These are phyloP conservation scores for Poecilia wingei DNA, from an alignment of 2,797 vertebrate genomes.

Conservation along the genomic window DNA sequence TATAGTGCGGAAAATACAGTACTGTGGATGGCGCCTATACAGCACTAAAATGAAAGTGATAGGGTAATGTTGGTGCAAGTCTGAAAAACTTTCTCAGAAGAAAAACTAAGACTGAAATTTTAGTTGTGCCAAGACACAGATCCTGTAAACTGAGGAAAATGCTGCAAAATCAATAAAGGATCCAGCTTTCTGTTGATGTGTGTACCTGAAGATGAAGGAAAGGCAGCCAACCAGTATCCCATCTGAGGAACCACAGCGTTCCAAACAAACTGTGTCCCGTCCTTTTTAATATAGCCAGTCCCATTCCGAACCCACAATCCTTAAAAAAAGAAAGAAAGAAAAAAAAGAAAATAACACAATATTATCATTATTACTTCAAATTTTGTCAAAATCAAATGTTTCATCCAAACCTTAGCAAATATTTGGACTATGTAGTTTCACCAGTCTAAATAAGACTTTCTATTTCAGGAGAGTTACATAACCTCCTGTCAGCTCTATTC, in stretches of 20 bases:
- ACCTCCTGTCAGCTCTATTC: not conserved
- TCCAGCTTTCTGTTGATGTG: not conserved
- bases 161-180: not conserved
- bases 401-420: conserved; percentile 4
- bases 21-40: not conserved
- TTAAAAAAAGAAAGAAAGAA: conserved; percentile 49
- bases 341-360: not conserved
- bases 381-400: not conserved
- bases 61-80: not conserved
- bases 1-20: not conserved
- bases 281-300: conserved; percentile 92
- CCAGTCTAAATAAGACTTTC: not conserved
- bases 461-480: conserved; percentile 1
- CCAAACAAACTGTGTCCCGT: conserved; percentile 91
- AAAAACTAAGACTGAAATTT: not conserved
- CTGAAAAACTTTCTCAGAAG: not conserved
- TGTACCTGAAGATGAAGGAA: conserved; percentile 85
- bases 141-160: not conserved
- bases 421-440: not conserved
- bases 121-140: too few species aligned
- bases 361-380: not conserved
- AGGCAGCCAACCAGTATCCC: conserved; percentile 95
- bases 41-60: not conserved
- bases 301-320: conserved; percentile 93
- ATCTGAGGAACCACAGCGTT: conserved; percentile 89